These are phyloP conservation scores for Ispidina picta DNA, from an alignment of 2,797 vertebrate species.

Conservation along the genomic window DNA sequence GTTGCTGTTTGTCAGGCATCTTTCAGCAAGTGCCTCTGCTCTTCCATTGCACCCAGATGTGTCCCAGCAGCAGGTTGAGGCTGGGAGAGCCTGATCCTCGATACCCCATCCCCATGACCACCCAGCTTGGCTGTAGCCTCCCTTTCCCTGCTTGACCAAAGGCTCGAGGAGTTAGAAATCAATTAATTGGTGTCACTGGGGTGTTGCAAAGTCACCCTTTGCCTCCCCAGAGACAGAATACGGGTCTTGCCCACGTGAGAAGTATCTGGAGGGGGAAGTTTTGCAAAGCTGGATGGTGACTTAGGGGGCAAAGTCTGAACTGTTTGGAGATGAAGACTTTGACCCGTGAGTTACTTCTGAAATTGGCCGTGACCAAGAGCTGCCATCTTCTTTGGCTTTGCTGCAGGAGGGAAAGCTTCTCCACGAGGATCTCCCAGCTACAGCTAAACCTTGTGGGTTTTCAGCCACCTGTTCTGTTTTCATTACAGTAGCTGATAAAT, in stretches of 20 bases:
- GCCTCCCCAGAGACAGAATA: background rate
- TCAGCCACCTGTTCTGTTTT: background rate
- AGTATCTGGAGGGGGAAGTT: background rate
- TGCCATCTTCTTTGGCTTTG: background rate
- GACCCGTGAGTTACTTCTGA: background rate
- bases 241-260: background rate
- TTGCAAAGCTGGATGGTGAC: background rate
- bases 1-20: accelerated
- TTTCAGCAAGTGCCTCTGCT: background rate
- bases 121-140: background rate
- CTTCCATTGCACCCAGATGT: accelerated
- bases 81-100: background rate
- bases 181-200: background rate
- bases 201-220: background rate
- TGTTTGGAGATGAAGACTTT: background rate
- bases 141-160: background rate
- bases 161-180: background rate
- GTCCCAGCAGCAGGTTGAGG: background rate
- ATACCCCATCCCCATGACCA: accelerated
- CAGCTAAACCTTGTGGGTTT: background rate
- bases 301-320: conserved; percentile 13
- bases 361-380: background rate
- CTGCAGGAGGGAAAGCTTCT: background rate
- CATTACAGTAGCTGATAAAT: background rate
- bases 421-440: background rate